A percentile compares a stretch with the other conserved stretches of the same genome.
phyloP scores from a whole-genome alignment of 2,113 vertebrate genomes.

The Lagopus muta region DNA sequence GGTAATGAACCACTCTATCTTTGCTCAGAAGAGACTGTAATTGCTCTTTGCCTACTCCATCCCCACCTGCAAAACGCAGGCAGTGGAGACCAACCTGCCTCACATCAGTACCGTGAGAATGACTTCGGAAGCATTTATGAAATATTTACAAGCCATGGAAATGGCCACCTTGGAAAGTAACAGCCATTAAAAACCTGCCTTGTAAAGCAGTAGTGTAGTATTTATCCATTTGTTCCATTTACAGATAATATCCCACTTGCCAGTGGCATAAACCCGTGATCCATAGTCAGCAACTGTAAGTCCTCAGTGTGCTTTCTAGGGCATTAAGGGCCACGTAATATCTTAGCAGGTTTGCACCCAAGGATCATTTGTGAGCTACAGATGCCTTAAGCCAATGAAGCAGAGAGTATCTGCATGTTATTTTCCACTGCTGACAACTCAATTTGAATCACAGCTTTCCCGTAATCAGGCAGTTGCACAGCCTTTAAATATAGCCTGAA shows the following conservation, averaged over 20 bases:
- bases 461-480: background rate
- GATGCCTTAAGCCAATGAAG: background rate
- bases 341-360: conserved; percentile 6
- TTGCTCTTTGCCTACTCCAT: conserved; percentile 26
- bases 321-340: background rate
- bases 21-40: conserved; percentile 55
- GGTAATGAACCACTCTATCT: conserved; percentile 62
- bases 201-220: background rate
- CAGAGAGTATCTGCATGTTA: background rate
- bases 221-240: background rate
- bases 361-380: background rate
- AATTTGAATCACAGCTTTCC: background rate
- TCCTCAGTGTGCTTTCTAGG: background rate
- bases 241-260: background rate
- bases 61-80: background rate
- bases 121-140: background rate
- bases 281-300: fast-evolving
- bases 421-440: background rate
- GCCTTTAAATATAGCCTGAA: conserved; percentile 8
- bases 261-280: background rate
- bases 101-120: background rate
- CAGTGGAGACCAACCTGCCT: conserved; percentile 13
- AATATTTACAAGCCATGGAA: conserved; percentile 25
- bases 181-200: background rate
- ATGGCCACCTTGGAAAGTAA: conserved; percentile 21